Percentiles rank a stretch among this genome's conserved stretches.
phyloP scores from a whole-genome alignment of 2,113 vertebrate species.

The Chunga burmeisteri region DNA sequence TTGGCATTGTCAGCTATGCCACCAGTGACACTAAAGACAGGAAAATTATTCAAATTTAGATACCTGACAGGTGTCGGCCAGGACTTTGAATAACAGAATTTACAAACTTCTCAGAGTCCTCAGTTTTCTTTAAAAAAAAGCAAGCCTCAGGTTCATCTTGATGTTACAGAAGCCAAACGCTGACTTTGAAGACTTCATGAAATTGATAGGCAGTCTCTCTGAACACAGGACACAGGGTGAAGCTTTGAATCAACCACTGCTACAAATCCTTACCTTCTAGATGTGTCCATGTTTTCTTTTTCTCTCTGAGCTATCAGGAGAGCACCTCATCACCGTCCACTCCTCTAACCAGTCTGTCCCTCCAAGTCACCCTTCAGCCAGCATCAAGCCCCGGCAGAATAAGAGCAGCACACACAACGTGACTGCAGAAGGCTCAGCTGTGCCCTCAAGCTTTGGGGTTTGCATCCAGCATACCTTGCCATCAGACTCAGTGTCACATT shows the following conservation, averaged over 20 bases:
- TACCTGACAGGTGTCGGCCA: background rate
- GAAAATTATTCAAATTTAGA: background rate
- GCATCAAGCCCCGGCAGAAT: fast-evolving
- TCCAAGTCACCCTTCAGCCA: background rate
- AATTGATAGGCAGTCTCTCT: background rate
- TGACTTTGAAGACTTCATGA: background rate
- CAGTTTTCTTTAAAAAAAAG: background rate
- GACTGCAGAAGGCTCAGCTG: background rate
- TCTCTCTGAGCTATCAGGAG: background rate
- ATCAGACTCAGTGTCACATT: background rate
- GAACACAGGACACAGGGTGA: background rate
- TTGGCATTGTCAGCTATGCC: background rate
- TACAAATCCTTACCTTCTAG: background rate
- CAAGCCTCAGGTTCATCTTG: background rate
- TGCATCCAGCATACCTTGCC: background rate
- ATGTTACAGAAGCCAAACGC: background rate
- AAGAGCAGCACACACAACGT: background rate
- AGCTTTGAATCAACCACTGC: background rate
- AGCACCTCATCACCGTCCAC: background rate
- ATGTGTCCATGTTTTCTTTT: background rate
- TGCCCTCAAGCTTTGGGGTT: background rate
- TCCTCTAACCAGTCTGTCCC: background rate
- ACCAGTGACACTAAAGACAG: background rate
- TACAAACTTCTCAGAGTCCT: background rate
- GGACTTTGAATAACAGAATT: background rate